These are phyloP conservation scores for Physocephala rufipes DNA, from an alignment of 2,888 invertebrate species.

Conservation along the genomic window DNA sequence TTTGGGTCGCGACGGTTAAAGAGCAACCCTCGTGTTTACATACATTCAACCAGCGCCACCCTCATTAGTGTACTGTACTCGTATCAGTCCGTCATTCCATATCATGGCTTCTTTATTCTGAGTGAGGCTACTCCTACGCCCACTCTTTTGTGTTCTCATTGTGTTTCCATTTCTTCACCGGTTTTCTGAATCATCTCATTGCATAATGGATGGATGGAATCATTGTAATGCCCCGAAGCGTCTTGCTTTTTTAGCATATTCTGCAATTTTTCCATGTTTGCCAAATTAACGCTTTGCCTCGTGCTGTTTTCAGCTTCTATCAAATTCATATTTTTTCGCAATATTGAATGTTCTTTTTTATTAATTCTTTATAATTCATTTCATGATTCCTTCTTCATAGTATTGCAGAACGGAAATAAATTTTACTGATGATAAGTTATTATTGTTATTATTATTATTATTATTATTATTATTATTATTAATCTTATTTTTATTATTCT, in stretches of 20 bases:
- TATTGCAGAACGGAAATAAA: not conserved
- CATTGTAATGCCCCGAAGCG: conserved; percentile 28
- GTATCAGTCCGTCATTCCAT: not conserved
- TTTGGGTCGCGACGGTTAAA: not conserved
- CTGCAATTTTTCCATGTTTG: conserved; percentile 30
- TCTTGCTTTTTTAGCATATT: conserved; percentile 21
- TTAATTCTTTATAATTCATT: no score
- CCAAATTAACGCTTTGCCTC: conserved; percentile 40
- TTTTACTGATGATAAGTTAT: conserved; percentile 26
- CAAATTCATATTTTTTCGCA: conserved; percentile 24
- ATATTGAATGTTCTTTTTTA: conserved; percentile 29
- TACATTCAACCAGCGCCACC: not conserved
- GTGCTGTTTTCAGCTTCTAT: conserved; percentile 27
- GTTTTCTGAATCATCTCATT: conserved; percentile 25
- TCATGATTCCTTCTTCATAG: no score
- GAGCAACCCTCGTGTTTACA: conserved; percentile 3
- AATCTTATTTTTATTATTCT: no score
- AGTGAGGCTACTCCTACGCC: not conserved
- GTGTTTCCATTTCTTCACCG: conserved; percentile 3
- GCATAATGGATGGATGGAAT: conserved; percentile 24
- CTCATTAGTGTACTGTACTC: conserved; percentile 3
- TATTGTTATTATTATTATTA: no score
- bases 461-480: no score
- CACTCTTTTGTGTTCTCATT: conserved; percentile 14
- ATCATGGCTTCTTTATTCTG: not conserved